These are phyloP conservation scores for Drosophila virilis DNA, from an alignment of 1,140 invertebrate species.

Conservation along the genomic window DNA sequence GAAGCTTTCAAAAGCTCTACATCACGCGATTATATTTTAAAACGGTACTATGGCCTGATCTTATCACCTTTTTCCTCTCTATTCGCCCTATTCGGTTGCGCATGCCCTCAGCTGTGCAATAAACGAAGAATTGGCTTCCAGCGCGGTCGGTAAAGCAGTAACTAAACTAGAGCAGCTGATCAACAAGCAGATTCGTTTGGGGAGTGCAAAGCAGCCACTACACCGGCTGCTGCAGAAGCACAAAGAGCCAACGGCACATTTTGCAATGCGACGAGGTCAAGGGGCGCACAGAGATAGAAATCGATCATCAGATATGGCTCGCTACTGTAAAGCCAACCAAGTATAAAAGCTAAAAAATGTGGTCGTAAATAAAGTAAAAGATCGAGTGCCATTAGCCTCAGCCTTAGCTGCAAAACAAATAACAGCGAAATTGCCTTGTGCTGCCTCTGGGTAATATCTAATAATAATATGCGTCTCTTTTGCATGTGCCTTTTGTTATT, in stretches of 20 bases:
- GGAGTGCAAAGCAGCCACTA: no score
- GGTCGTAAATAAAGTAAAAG: conserved; percentile 36
- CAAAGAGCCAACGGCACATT: conserved; percentile 57
- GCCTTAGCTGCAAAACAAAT: conserved; percentile 13
- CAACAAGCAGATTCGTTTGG: no score
- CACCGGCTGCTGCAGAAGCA: conserved; percentile 39
- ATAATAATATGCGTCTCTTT: conserved; percentile 52
- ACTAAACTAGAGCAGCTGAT: no score
- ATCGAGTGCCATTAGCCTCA: conserved; percentile 60
- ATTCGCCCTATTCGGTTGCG: no score
- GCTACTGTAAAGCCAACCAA: conserved; percentile 47
- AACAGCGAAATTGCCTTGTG: conserved; percentile 45
- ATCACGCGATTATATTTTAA: no score
- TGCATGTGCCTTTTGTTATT: conserved; percentile 39
- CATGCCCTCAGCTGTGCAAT: no score
- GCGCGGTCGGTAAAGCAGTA: no score
- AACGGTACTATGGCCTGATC: no score
- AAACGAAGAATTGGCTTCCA: no score
- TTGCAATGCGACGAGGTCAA: conserved; percentile 75
- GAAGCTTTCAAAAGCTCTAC: no score
- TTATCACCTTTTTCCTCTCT: no score
- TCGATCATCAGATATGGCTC: conserved; percentile 44
- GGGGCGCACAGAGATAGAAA: conserved; percentile 47
- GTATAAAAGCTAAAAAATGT: neutral
- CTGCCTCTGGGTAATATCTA: conserved; percentile 52